Conservation (phyloP, 2,797 vertebrate species). For the Trematomus bernacchii region DNA sequence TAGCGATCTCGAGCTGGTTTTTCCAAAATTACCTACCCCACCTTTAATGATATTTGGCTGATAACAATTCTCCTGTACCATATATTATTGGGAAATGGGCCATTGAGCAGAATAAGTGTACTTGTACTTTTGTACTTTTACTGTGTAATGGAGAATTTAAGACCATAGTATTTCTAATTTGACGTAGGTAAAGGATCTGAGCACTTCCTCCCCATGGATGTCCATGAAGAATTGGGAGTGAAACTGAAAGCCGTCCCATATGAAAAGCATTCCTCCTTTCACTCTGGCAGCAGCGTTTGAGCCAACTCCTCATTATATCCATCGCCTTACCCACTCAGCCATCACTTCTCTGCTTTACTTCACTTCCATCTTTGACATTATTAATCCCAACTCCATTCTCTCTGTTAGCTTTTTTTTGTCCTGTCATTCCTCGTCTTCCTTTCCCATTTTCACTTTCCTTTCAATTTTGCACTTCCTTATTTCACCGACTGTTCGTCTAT, state of each 20-base stretch:
- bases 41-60: too few species aligned
- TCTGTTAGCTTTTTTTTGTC: neutral
- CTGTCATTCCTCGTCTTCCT: neutral
- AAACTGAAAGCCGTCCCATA: neutral
- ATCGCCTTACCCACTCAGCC: slow-evolving; percentile 36
- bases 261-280: slow-evolving; percentile 10
- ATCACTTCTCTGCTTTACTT: slow-evolving; percentile 24
- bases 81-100: too few species aligned
- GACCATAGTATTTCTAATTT: too few species aligned
- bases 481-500: slow-evolving; percentile 1
- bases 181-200: too few species aligned
- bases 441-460: neutral
- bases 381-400: slow-evolving; percentile 15
- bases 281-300: slow-evolving; percentile 26
- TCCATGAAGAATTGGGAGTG: neutral
- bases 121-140: too few species aligned
- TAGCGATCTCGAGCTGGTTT: too few species aligned
- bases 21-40: too few species aligned
- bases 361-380: slow-evolving; percentile 19
- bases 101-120: too few species aligned
- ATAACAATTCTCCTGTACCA: too few species aligned
- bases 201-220: too few species aligned
- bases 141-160: too few species aligned
- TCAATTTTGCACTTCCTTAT: neutral
- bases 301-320: slow-evolving; percentile 40